Evolutionary conservation across 2,797 vertebrate genomes (phyloP), one percentile per base, ranked within the genome.

Genomic region (Odontamblyopus lacepedii): DNA sequence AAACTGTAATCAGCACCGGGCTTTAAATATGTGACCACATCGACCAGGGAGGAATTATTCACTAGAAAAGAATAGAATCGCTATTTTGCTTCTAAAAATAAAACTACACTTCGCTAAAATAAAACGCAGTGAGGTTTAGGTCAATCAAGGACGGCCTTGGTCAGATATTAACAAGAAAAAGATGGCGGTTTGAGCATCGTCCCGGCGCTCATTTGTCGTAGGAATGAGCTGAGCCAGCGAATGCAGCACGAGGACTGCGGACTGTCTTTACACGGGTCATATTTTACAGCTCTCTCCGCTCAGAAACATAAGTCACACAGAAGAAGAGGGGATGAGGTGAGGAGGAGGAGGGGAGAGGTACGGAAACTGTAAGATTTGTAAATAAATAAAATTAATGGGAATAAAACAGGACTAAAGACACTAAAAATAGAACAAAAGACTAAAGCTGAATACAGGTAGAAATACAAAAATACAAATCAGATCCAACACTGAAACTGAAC

Each of bases 161-260:
- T n/a, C 8, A 23, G 30, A 38, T 63, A n/a, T 32, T 16, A 62
- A 62, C 60, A 4, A 5, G 16, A 38, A 38, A 63, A 63, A 63
- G 32, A 38, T 63, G 61, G 18, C 1, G 30, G 32, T 35, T 63
- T 38, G 30, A 63, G 61, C 32, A 38, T 63, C 3, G 11, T 63
- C 35, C 61, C 18, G 11, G 30, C 18, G 61, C 35, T 63, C 61
- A 38, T 63, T 63, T 63, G 61, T 23, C 32, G 18, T 63, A 9
- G 5, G 60, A 61, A 38, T 12, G 6, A 63, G 61, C 61, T 38
- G 61, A 63, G 61, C 32, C 61, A 63, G 61, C 32, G 61, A 63
- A 63, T 12, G 61, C 61, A n/a, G 18, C 61, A 32, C 29, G 15
- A 61, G 59, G 29, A 32, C 61, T n/a, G 61, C 61, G 13, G 61